Conservation (phyloP, 2,113 vertebrate species). For the Elachura formosa region DNA sequence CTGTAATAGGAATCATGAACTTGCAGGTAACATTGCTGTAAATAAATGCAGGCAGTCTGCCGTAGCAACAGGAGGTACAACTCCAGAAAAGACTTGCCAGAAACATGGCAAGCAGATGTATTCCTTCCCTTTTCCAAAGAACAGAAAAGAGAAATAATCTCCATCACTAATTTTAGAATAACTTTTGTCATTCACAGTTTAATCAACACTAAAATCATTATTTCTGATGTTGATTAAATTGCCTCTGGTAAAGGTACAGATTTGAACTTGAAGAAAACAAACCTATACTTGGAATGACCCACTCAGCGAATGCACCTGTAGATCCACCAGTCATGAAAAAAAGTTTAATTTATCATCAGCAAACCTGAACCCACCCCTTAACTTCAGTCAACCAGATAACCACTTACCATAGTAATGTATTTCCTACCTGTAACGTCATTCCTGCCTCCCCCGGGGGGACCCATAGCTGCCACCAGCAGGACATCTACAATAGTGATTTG, state of each 20-base stretch:
- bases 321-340: background rate
- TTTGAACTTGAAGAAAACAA: background rate
- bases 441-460: constrained; percentile 89
- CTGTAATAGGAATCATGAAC: background rate
- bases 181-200: background rate
- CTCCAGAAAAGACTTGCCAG: background rate
- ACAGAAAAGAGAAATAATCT: background rate
- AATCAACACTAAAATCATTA: background rate
- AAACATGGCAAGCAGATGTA: background rate
- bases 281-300: background rate
- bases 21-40: background rate
- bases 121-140: background rate
- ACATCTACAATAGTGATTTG: constrained; percentile 78
- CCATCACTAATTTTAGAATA: background rate
- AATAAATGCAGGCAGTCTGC: background rate
- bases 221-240: background rate
- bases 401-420: background rate
- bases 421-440: constrained; percentile 88
- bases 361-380: background rate
- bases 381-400: background rate
- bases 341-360: background rate
- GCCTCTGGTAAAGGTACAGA: background rate
- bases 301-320: background rate
- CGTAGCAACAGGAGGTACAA: background rate
- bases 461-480: constrained; percentile 87